Evolutionary conservation across 2,113 vertebrate species (phyloP).

Genomic region (Octodon degus): DNA sequence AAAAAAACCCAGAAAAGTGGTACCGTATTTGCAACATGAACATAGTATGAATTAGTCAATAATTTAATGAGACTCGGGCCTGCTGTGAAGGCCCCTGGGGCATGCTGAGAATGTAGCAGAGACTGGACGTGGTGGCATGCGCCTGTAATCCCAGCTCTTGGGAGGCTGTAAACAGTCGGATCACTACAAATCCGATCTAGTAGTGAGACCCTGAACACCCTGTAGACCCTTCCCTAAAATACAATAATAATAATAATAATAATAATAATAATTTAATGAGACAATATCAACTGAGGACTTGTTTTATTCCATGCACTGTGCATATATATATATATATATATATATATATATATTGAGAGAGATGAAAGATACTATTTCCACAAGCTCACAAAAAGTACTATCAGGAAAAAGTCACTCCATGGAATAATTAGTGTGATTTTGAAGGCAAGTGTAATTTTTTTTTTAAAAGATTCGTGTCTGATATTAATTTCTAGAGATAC

Average conservation of each 20-base stretch:
- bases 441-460: background rate
- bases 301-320: background rate
- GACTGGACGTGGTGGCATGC: no score
- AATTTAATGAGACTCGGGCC: no score
- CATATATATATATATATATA: background rate
- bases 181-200: no score
- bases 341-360: background rate
- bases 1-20: background rate
- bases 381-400: background rate
- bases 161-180: no score
- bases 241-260: no score
- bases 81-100: no score
- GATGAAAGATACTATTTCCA: background rate
- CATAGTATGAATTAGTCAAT: background rate
- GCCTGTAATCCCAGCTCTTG: no score
- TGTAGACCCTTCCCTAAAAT: no score
- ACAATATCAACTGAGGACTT: background rate
- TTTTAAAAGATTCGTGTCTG: background rate
- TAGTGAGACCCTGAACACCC: no score
- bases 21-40: background rate
- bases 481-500: background rate
- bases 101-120: no score
- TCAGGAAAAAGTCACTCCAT: background rate
- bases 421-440: background rate
- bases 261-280: background rate